These are phyloP conservation scores for Euspilapteryx auroguttella DNA, from an alignment of 2,888 invertebrate species.

Conservation along the genomic window DNA sequence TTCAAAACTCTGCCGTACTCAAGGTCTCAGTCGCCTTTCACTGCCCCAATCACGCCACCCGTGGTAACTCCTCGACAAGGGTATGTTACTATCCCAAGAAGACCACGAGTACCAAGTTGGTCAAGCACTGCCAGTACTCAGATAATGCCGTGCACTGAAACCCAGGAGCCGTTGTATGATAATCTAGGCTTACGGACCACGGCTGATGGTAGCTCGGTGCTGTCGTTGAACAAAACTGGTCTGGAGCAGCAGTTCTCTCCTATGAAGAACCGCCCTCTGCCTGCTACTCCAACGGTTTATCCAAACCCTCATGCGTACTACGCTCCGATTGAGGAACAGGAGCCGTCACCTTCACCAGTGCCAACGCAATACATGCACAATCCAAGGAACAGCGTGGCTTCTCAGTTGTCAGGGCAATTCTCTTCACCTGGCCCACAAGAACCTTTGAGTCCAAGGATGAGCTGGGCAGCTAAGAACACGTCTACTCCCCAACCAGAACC, in stretches of 20 bases:
- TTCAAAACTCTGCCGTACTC: conserved; percentile 84
- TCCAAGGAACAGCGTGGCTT: conserved; percentile 50
- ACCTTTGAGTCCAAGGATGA: conserved; percentile 47
- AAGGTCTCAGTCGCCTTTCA: conserved; percentile 75
- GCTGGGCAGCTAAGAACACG: conserved; percentile 53
- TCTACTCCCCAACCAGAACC: conserved; percentile 48
- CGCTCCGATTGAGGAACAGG: conserved; percentile 56
- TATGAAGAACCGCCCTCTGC: conserved; percentile 67
- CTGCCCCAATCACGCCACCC: conserved; percentile 63
- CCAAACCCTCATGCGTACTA: conserved; percentile 44
- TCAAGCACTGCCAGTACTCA: conserved; percentile 65
- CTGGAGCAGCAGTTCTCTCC: conserved; percentile 53
- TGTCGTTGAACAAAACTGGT: conserved; percentile 75
- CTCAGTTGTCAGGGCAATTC: conserved; percentile 47
- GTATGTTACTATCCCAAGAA: conserved; percentile 83
- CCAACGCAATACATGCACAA: conserved; percentile 33
- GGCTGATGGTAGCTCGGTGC: conserved; percentile 80
- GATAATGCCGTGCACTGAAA: conserved; percentile 49
- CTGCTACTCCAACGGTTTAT: conserved; percentile 60
- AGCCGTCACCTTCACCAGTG: conserved; percentile 51
- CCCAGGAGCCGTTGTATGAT: conserved; percentile 81
- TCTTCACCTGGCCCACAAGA: conserved; percentile 53
- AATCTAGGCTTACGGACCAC: conserved; percentile 84
- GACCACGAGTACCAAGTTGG: conserved; percentile 84
- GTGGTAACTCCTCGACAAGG: conserved; percentile 75